Percentiles rank a stretch among this genome's conserved stretches.
Evolutionary conservation across 2,797 vertebrate species (phyloP).

Genomic region (Poecilia velifera): DNA sequence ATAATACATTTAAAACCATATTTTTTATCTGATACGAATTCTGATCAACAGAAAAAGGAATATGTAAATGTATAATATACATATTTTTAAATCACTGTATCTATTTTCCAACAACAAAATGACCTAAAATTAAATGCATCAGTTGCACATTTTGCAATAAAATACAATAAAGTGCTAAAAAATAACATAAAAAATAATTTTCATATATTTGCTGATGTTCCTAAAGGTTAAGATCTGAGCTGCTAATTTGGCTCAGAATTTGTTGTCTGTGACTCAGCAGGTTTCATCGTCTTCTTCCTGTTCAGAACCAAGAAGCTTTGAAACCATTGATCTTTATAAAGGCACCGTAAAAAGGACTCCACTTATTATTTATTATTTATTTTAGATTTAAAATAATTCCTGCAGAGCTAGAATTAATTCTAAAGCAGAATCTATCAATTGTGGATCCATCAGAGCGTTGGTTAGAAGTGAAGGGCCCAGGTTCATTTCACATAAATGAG

Average conservation of each 20-base stretch:
- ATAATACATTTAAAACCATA: not conserved
- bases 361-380: not conserved
- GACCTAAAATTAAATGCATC: not conserved
- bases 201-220: not conserved
- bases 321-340: not conserved
- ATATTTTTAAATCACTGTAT: not conserved
- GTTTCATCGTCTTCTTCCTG: not conserved
- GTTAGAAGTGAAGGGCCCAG: not conserved
- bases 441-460: not conserved
- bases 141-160: not conserved
- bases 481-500: not conserved
- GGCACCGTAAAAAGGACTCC: not conserved
- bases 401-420: not conserved
- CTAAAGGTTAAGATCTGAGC: not conserved
- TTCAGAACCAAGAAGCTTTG: not conserved
- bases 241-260: not conserved
- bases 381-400: not conserved
- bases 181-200: not conserved
- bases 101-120: not conserved
- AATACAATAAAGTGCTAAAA: not conserved
- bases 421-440: not conserved
- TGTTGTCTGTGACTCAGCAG: not conserved
- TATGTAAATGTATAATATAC: not conserved
- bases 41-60: not conserved
- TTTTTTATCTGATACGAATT: not conserved